Evolutionary conservation across 2,888 invertebrate species (phyloP).

Genomic region (Zootermopsis nevadensis): DNA sequence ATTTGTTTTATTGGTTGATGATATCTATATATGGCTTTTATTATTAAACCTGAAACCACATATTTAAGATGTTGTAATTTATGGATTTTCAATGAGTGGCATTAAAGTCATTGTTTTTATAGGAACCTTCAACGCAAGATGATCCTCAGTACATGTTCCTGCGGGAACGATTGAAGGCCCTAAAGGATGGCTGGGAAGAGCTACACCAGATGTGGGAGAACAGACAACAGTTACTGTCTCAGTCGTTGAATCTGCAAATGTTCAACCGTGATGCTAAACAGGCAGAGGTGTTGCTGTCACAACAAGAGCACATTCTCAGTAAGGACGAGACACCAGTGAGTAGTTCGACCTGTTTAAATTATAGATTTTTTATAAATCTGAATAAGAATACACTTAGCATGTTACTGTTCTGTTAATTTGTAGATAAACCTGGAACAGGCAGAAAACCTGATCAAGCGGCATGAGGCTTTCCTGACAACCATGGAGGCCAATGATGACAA

Average conservation of each 20-base stretch:
- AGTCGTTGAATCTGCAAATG: slow-evolving; percentile 94
- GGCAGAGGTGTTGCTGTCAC: slow-evolving; percentile 95
- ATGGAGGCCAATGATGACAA: slow-evolving; percentile 99
- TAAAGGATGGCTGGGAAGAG: slow-evolving; percentile 99
- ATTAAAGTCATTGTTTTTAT: slow-evolving; percentile 43
- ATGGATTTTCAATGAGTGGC: no score
- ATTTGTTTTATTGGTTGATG: no score
- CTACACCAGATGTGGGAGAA: slow-evolving; percentile 99
- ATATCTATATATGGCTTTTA: no score
- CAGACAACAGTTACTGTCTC: slow-evolving; percentile 91
- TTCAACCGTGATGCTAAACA: slow-evolving; percentile 97
- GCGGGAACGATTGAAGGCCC: slow-evolving; percentile 94
- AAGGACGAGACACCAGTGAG: slow-evolving; percentile 94
- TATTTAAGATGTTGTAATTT: no score
- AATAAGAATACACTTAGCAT: no score
- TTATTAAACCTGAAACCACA: no score
- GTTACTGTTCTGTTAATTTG: no score
- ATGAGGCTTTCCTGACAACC: slow-evolving; percentile 98
- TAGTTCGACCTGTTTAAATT: no score
- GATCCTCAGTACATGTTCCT: slow-evolving; percentile 99
- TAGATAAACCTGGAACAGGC: slow-evolving; percentile 92
- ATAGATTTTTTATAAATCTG: no score
- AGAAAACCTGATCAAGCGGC: slow-evolving; percentile 95
- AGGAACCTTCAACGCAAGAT: slow-evolving; percentile 86
- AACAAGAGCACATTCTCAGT: slow-evolving; percentile 97